These are phyloP conservation scores for Nesoenas mayeri DNA, from an alignment of 2,113 vertebrate species.

Conservation along the genomic window DNA sequence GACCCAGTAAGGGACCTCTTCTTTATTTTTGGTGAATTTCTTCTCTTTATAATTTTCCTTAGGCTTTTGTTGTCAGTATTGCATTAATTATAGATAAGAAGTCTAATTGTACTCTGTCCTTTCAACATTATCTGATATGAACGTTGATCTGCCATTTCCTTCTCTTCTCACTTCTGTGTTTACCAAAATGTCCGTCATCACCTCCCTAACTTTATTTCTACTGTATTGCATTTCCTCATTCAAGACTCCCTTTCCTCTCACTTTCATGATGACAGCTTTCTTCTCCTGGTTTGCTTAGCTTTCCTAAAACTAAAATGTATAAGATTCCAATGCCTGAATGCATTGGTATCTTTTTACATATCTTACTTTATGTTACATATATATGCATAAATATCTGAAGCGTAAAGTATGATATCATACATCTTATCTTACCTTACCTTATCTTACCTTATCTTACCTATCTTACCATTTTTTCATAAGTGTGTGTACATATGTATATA, in stretches of 20 bases:
- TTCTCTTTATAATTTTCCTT: neutral
- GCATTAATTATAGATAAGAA: neutral
- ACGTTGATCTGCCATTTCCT: neutral
- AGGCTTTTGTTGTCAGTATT: neutral
- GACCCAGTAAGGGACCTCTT: neutral
- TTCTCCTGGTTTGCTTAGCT: neutral
- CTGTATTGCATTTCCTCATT: neutral
- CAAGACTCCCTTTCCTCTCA: neutral
- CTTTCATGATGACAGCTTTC: neutral
- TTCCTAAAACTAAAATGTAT: neutral
- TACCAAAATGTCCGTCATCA: neutral
- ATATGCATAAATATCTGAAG: neutral
- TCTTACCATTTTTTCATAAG: neutral
- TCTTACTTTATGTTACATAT: neutral
- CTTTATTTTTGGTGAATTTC: neutral
- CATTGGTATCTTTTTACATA: neutral
- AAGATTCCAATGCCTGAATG: neutral
- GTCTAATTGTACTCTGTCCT: neutral
- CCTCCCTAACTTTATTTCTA: neutral
- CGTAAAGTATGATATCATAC: neutral
- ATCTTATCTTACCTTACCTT: neutral
- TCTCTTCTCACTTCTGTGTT: neutral
- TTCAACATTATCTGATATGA: neutral
- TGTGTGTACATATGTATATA: neutral
- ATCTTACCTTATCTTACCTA: too few species aligned